phyloP scores from a whole-genome alignment of 2,797 vertebrate genomes.

The Cossypha heuglini region DNA sequence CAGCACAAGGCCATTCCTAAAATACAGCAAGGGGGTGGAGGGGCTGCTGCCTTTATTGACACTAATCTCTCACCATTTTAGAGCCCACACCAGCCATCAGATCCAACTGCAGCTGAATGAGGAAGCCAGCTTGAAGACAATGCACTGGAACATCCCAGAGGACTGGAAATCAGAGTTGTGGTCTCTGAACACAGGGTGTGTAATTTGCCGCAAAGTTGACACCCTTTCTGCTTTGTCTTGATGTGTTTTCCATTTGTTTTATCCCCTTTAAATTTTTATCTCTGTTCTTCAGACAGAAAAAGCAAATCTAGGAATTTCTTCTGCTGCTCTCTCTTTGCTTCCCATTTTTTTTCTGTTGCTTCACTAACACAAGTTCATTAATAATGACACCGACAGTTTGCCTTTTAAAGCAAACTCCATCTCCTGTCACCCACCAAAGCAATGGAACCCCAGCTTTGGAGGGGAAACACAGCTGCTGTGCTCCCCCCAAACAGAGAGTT shows the following conservation, averaged over 20 bases:
- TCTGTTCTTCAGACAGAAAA: conserved; percentile 15
- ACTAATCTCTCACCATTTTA: not conserved
- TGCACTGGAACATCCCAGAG: not conserved
- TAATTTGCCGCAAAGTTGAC: conserved; percentile 53
- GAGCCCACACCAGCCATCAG: not conserved
- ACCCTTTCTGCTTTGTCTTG: conserved; percentile 3
- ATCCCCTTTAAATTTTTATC: conserved; percentile 35
- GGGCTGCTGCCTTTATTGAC: not conserved
- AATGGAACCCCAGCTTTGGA: not conserved
- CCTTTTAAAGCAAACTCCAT: not conserved
- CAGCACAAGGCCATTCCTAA: not conserved
- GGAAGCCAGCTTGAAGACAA: not conserved
- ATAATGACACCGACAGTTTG: not conserved
- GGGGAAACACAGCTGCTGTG: not conserved
- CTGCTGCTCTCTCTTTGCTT: not conserved
- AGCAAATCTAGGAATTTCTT: conserved; percentile 21
- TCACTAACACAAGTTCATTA: not conserved
- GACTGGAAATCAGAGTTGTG: conserved; percentile 8
- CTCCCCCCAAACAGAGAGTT: not conserved
- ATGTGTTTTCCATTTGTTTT: conserved; percentile 17
- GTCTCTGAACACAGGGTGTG: not conserved
- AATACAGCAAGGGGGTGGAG: not conserved
- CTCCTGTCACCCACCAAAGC: not conserved
- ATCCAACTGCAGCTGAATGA: not conserved
- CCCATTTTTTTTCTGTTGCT: not conserved